Percentiles rank a stretch among this genome's conserved stretches.
phyloP scores from a whole-genome alignment of 2,888 invertebrate genomes.

The Cetonia aurata region DNA sequence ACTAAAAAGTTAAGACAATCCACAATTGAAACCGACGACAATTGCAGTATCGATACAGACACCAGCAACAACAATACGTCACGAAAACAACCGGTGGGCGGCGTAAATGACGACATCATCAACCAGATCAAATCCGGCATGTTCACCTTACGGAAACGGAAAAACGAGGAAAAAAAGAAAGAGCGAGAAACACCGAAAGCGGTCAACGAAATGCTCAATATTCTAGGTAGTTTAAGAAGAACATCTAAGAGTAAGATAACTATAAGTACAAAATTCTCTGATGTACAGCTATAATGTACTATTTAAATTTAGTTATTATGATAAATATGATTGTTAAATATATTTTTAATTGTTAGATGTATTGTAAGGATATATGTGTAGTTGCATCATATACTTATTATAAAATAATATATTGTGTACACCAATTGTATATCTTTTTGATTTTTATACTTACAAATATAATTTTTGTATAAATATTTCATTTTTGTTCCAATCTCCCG shows the following conservation, averaged over 20 bases:
- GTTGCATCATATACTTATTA: too few species aligned
- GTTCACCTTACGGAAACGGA: conserved; percentile 77
- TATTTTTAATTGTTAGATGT: too few species aligned
- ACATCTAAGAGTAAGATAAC: conserved; percentile 67
- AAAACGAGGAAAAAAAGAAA: conserved; percentile 71
- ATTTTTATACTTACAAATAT: too few species aligned
- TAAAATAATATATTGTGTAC: too few species aligned
- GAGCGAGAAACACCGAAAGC: conserved; percentile 74
- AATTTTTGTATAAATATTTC: too few species aligned
- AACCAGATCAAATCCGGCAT: conserved; percentile 83
- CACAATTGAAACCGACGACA: conserved; percentile 17
- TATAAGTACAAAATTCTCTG: conserved; percentile 54
- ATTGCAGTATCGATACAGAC: not conserved
- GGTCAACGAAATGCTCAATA: conserved; percentile 77
- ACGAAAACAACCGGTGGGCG: conserved; percentile 61
- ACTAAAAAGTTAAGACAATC: conserved; percentile 64
- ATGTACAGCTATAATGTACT: conserved; percentile 52
- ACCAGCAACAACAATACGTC: conserved; percentile 3
- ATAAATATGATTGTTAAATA: too few species aligned
- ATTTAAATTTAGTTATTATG: too few species aligned
- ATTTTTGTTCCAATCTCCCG: too few species aligned
- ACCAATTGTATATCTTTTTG: too few species aligned
- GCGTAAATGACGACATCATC: conserved; percentile 79
- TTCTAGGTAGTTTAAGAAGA: conserved; percentile 73
- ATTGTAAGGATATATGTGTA: too few species aligned